Conservation (phyloP, 2,797 vertebrate genomes). For the Chrosomus eos region DNA sequence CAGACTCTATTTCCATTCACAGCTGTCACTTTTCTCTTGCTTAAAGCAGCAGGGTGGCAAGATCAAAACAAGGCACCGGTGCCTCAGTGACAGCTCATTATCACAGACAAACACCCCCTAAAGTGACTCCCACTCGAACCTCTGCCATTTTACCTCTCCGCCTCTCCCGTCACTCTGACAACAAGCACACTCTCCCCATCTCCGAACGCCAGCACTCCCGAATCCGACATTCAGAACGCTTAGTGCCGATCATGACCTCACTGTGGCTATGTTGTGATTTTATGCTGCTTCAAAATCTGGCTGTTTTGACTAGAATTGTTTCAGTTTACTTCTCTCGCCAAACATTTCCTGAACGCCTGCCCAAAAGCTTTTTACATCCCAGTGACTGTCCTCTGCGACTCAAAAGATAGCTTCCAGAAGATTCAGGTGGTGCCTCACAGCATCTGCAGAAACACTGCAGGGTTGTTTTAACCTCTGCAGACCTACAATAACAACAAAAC, state of each 20-base stretch:
- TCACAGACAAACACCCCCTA: constrained; percentile 57
- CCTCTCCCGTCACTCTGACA: constrained; percentile 20
- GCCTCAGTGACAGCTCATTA: constrained; percentile 63
- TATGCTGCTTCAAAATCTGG: constrained; percentile 21
- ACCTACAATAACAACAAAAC: not conserved
- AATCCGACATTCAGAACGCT: constrained; percentile 16
- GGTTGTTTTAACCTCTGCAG: not conserved
- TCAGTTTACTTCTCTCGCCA: constrained; percentile 26
- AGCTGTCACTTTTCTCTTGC: constrained; percentile 57
- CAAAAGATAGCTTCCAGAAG: constrained; percentile 42
- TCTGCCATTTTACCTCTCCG: constrained; percentile 42
- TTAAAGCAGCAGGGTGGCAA: constrained; percentile 44
- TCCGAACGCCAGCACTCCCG: constrained; percentile 16
- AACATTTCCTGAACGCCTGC: constrained; percentile 24
- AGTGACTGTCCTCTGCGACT: constrained; percentile 41
- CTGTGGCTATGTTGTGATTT: constrained; percentile 24
- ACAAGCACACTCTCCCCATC: constrained; percentile 16
- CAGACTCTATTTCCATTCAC: constrained; percentile 47
- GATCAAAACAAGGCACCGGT: constrained; percentile 53
- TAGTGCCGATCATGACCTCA: constrained; percentile 26
- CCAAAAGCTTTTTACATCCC: constrained; percentile 30
- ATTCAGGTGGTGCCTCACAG: constrained; percentile 28
- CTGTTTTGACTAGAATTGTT: constrained; percentile 50
- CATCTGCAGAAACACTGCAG: constrained; percentile 33
- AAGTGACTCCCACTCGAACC: constrained; percentile 49